Evolutionary conservation across 2,888 invertebrate genomes (phyloP).

Genomic region (Tipula lateralis): DNA sequence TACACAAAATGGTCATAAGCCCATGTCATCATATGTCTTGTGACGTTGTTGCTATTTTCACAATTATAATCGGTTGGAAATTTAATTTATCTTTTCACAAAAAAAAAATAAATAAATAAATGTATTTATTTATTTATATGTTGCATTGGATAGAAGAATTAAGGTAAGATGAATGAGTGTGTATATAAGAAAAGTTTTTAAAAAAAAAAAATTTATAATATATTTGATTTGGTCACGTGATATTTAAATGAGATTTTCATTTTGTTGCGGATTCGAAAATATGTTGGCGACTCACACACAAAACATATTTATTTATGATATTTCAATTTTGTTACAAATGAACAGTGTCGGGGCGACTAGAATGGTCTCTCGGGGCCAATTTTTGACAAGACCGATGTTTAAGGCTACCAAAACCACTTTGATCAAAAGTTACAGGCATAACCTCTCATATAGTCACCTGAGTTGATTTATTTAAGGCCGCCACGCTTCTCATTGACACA

Average conservation of each 20-base stretch:
- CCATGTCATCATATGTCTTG: neutral
- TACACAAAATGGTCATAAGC: neutral
- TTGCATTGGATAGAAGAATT: neutral
- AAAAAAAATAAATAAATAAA: no score
- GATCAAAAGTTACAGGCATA: no score
- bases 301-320: no score
- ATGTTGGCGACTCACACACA: neutral
- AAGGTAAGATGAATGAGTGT: neutral
- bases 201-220: neutral
- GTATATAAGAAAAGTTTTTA: neutral
- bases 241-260: neutral
- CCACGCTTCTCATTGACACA: no score
- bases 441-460: no score
- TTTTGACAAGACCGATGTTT: no score
- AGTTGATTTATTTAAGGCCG: no score
- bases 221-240: neutral
- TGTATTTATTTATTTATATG: neutral
- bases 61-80: no score
- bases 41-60: no score
- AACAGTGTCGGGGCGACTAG: neutral
- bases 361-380: no score
- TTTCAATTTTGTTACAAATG: neutral
- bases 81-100: no score
- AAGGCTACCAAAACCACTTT: no score
- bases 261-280: neutral